Evolutionary conservation across 2,113 vertebrate species (phyloP).

Genomic region (Cygnus atratus): DNA sequence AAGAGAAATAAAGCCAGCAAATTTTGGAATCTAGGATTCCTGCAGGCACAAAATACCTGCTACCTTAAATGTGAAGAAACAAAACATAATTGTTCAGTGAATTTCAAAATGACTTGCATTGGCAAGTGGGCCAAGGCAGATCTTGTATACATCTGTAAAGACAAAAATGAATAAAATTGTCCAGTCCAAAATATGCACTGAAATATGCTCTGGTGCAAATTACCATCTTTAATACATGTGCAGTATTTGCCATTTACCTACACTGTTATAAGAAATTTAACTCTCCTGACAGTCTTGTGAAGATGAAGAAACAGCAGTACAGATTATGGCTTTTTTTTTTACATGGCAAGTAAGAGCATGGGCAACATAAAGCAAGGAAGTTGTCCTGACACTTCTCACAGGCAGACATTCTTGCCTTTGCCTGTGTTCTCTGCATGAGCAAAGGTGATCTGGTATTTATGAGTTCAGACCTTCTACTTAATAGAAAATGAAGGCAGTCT

Average conservation of each 20-base stretch:
- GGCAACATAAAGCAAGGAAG: background rate
- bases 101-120: constrained; percentile 32
- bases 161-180: background rate
- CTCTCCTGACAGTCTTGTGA: background rate
- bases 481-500: background rate
- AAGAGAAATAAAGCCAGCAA: background rate
- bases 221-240: background rate
- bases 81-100: background rate
- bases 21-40: background rate
- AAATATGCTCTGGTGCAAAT: background rate
- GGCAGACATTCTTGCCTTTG: background rate
- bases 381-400: background rate
- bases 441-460: background rate
- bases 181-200: background rate
- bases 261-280: background rate
- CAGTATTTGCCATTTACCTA: background rate
- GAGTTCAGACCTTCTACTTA: background rate
- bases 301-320: background rate
- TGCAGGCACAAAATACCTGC: background rate
- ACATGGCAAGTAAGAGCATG: background rate
- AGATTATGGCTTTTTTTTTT: background rate
- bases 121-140: background rate
- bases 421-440: background rate
- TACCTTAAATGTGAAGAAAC: constrained; percentile 25
- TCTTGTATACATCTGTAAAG: background rate